Conservation (phyloP, 2,797 vertebrate species). For the Neosalanx taihuensis region DNA sequence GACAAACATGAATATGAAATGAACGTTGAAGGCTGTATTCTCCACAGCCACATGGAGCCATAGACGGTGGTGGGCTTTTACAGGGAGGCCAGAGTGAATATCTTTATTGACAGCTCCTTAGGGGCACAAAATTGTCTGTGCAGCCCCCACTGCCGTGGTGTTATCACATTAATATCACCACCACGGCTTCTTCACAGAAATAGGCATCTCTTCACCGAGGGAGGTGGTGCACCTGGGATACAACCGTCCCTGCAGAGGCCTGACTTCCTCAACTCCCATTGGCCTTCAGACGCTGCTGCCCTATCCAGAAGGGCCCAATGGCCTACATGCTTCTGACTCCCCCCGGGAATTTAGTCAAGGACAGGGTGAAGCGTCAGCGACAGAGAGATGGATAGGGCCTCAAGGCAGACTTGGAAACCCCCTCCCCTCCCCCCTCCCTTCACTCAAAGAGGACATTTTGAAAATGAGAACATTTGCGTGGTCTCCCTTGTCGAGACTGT, state of each 20-base stretch:
- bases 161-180: conserved; percentile 32
- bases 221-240: neutral
- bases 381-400: conserved; percentile 1
- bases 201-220: no score
- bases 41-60: conserved; percentile 17
- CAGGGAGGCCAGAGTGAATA: conserved; percentile 16
- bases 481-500: neutral
- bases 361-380: neutral
- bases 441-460: neutral
- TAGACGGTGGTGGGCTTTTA: conserved; percentile 10
- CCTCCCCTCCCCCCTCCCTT: neutral
- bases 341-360: neutral
- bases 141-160: conserved; percentile 17
- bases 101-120: conserved; percentile 50
- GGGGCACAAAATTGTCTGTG: conserved; percentile 33
- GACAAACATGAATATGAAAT: conserved; percentile 63
- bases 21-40: conserved; percentile 50
- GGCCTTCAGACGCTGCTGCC: neutral
- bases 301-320: neutral
- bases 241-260: neutral
- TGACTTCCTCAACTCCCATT: neutral
- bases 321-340: neutral
- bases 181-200: conserved; percentile 10
- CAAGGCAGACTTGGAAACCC: neutral
- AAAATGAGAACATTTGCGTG: neutral